A percentile compares a stretch with the other conserved stretches of the same genome.
These are phyloP conservation scores for Mobula birostris DNA, from an alignment of 2,113 vertebrate species.

Conservation along the genomic window DNA sequence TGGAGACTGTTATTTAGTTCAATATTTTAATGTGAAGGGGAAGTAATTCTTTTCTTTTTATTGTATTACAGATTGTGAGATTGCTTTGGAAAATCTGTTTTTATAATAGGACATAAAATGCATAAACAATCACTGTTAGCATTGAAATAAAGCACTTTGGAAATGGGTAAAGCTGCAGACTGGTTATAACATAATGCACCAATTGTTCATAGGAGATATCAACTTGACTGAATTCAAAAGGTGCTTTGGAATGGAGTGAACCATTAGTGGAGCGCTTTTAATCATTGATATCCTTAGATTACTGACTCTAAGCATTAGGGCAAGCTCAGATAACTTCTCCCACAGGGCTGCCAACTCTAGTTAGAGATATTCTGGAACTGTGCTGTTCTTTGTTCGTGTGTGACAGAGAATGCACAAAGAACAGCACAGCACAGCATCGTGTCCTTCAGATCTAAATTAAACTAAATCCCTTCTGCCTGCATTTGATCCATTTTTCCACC, in stretches of 20 bases:
- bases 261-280: background rate
- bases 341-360: background rate
- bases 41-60: background rate
- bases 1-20: background rate
- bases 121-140: background rate
- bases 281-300: background rate
- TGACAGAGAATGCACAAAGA: background rate
- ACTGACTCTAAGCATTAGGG: background rate
- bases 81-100: background rate
- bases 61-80: background rate
- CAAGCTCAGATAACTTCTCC: too few relatives aligned
- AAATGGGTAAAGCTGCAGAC: background rate
- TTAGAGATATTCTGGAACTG: background rate
- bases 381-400: background rate
- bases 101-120: too few relatives aligned
- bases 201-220: background rate
- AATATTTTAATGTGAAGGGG: background rate
- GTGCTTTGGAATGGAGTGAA: background rate
- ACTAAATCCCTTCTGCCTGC: too few relatives aligned
- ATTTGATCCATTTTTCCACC: too few relatives aligned
- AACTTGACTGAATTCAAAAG: background rate
- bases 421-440: too few relatives aligned
- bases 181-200: background rate
- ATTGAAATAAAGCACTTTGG: background rate
- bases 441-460: too few relatives aligned